phyloP scores from a whole-genome alignment of 2,888 invertebrate species.

The Cyclophora albipunctata region DNA sequence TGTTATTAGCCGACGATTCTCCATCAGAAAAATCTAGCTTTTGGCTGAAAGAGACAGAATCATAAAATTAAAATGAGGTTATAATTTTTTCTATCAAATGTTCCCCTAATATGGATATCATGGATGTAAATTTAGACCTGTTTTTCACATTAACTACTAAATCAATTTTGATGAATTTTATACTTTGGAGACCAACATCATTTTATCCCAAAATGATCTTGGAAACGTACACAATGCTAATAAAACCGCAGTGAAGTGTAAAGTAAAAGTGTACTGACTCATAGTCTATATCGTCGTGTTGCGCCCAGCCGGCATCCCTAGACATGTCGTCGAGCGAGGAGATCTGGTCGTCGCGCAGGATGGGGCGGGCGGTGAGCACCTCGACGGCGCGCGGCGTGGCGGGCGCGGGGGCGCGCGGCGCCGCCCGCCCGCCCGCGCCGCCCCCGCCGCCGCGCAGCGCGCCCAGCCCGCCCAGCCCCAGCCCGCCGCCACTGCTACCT shows the following conservation, averaged over 20 bases:
- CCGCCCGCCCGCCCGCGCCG: slow-evolving; percentile 27
- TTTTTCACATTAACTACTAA: too few species aligned
- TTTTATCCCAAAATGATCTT: too few species aligned
- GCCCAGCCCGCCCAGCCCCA: slow-evolving; percentile 60
- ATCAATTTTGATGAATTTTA: too few species aligned
- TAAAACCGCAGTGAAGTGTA: not conserved
- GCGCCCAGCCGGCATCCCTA: slow-evolving; percentile 93
- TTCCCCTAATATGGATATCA: too few species aligned
- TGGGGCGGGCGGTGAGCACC: slow-evolving; percentile 84
- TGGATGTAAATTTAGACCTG: too few species aligned
- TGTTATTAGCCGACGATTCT: slow-evolving; percentile 72
- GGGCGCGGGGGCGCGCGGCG: slow-evolving; percentile 42
- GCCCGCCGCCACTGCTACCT: slow-evolving; percentile 64
- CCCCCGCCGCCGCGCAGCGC: slow-evolving; percentile 49
- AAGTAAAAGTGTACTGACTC: slow-evolving; percentile 73
- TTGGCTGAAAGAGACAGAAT: slow-evolving; percentile 74
- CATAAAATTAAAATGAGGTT: not conserved
- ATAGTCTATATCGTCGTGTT: slow-evolving; percentile 94
- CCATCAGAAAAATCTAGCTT: slow-evolving; percentile 96
- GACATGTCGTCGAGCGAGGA: slow-evolving; percentile 94
- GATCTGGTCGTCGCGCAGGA: slow-evolving; percentile 94
- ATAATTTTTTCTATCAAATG: not conserved
- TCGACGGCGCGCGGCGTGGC: slow-evolving; percentile 74
- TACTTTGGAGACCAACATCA: too few species aligned
- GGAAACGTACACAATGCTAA: not conserved